Percentiles rank a stretch among this genome's conserved stretches.
phyloP scores from a whole-genome alignment of 2,888 invertebrate genomes.

The Iphiclides podalirius region DNA sequence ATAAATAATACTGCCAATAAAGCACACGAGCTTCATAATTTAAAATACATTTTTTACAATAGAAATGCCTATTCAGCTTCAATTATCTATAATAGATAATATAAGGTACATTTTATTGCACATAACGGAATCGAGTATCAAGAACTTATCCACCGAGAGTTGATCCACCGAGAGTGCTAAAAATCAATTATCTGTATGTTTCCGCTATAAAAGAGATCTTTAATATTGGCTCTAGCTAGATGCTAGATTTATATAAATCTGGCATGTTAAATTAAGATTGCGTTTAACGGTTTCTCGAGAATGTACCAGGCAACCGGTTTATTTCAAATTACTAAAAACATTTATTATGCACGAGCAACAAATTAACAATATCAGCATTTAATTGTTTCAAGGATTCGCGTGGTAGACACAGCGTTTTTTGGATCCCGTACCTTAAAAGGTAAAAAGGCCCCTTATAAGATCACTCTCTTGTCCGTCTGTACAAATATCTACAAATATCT shows the following conservation, averaged over 20 bases:
- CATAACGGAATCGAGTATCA: background rate
- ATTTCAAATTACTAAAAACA: background rate
- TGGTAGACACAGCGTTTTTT: background rate
- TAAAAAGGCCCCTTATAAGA: too few species aligned
- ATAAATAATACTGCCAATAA: too few species aligned
- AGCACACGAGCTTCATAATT: too few species aligned
- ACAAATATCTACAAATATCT: too few species aligned
- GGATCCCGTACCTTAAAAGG: too few species aligned
- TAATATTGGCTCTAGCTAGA: background rate
- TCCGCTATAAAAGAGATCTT: constrained; percentile 3
- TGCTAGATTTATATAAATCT: background rate
- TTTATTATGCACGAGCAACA: constrained; percentile 3
- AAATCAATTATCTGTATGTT: constrained; percentile 5
- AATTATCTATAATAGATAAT: too few species aligned
- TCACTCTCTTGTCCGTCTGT: too few species aligned
- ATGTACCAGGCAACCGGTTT: constrained; percentile 10
- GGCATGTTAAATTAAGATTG: background rate
- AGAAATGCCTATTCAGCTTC: too few species aligned
- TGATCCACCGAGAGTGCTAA: background rate
- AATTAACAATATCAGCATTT: constrained; percentile 12
- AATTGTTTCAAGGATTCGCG: constrained; percentile 15
- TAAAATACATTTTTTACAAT: too few species aligned
- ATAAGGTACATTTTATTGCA: background rate
- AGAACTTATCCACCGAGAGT: background rate
- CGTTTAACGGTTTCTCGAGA: background rate